Evolutionary conservation across 2,888 invertebrate genomes (phyloP), one percentile per base, ranked within the genome.

Genomic region (Hypena proboscidalis): DNA sequence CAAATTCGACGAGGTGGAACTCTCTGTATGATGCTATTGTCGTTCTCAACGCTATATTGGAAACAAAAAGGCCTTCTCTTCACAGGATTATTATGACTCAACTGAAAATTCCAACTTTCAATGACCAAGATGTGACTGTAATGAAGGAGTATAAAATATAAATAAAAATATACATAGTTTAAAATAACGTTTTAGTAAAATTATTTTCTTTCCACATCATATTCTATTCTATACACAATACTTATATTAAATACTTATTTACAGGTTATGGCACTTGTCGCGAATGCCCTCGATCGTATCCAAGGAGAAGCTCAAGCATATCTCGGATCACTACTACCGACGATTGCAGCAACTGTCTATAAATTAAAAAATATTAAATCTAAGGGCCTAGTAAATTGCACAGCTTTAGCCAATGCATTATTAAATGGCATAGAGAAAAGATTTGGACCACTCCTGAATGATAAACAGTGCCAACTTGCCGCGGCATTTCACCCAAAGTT

Each of bases 331-430:
- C 51, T 54, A 34, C 54, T 56, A 52, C 49, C 48, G 36, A 55
- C 52, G 32, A 44, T 55, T 49, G 54, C 57, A 47, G 50, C 52
- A 52, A 56, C 53, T 46, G 47, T 54, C 46, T 49, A 31, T 49
- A 54, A 58, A 45, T 51, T 54, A 44, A 58, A 45, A 53, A 48
- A 48, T 45, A 49, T 49, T 38, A 54, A 53, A 34, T 60, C 47
- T 52, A 52, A 54, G 44, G 44, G 52, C 35, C 49, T 57, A 48
- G 39, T 55, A 43, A 50, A 55, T 50, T 57, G 46, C 42, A 55
- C 50, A 51, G 46, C 54, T 51, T 54, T 54, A 57, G 52, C 50
- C 55, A 61, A 58, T 55, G 55, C 55, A 46, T 55, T 55, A 61
- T 53, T 55, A 45, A 55, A 49, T 54, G 46, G 51, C 56, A 52